Evolutionary conservation across 2,888 invertebrate genomes (phyloP).

Genomic region (Hetaerina titia): DNA sequence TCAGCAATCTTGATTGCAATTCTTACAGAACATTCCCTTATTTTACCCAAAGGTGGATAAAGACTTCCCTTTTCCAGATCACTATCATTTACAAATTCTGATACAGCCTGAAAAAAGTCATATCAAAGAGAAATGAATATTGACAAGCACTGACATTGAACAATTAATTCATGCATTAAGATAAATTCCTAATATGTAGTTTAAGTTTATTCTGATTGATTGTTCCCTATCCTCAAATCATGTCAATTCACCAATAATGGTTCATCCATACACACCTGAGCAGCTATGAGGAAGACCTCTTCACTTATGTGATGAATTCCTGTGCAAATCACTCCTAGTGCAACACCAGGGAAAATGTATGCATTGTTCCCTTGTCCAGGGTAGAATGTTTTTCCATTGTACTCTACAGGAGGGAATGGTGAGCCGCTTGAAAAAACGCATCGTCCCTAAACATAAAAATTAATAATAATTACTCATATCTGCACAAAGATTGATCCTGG

Average conservation of each 20-base stretch:
- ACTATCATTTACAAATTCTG: slow-evolving; percentile 88
- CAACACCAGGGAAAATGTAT: slow-evolving; percentile 98
- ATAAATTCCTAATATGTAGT: too few species aligned
- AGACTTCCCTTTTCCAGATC: slow-evolving; percentile 92
- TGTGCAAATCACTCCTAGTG: slow-evolving; percentile 92
- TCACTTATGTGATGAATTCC: slow-evolving; percentile 95
- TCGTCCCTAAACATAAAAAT: slow-evolving; percentile 84
- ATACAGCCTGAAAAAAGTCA: slow-evolving; percentile 82
- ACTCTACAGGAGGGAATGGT: slow-evolving; percentile 92
- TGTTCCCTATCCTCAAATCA: too few species aligned
- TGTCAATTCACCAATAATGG: background rate
- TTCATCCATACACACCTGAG: slow-evolving; percentile 82
- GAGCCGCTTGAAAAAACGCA: slow-evolving; percentile 98
- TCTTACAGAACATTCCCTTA: slow-evolving; percentile 91
- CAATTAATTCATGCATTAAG: background rate
- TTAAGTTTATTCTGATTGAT: too few species aligned
- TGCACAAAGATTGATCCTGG: too few species aligned
- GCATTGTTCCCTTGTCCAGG: slow-evolving; percentile 99
- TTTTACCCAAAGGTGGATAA: slow-evolving; percentile 92
- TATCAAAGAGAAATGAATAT: background rate
- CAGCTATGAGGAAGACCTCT: slow-evolving; percentile 94
- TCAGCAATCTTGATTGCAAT: slow-evolving; percentile 91
- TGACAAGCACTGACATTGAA: slow-evolving; percentile 50
- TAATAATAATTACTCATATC: background rate
- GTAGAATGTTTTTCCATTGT: slow-evolving; percentile 87